Base-by-base conservation (phyloP, 2,888 invertebrate species). In the Pseudanteris insignis region DNA sequence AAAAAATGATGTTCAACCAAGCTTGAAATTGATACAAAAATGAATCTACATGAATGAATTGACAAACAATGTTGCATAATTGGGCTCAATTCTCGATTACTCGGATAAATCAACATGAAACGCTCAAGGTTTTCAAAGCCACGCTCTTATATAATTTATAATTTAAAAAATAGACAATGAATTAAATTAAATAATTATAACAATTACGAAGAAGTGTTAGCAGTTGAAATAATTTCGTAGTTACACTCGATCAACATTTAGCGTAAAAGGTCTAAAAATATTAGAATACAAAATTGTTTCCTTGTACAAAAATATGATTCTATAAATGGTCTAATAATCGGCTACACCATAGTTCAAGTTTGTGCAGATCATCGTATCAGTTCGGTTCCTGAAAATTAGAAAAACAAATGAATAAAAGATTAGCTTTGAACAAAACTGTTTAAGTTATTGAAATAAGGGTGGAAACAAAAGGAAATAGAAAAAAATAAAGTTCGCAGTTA, bases 271-370 rank as follows among this genome's bases (percentile, higher is more conserved):
- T 61, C 30, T 61, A 54, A 48, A 50, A 62, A 62, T 63, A 63
- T 59, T 54, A 55, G 47, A 48, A 58, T 63, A 58, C 44, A 59
- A 63, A 63, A 63, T 36, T 38, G 53, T 44, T 53, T 50, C 30
- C 54, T 50, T 50, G 54, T 65, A 63, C 47, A 65, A 58, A 54
- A 65, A 54, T 63, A 65, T 57, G 38, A 41, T 46, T 64, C 57
- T 64, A 60, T 64, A 44, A 60, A 53, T 57, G 32, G 21, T 59
- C 50, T 50, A 60, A 40, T 47, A 48, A 57, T 59, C 50, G 34
- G 40, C 46, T 63, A 53, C 48, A 37, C 44, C 29, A 50, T 14
- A 44, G 33, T 46, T 36, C 14, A 10, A 11, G 7, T 43, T 30
- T 37, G 28, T 41, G 54, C 50, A 40, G 53, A 65, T 65, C 65